phyloP scores from a whole-genome alignment of 2,113 vertebrate species.

The Myxocyprinus asiaticus region DNA sequence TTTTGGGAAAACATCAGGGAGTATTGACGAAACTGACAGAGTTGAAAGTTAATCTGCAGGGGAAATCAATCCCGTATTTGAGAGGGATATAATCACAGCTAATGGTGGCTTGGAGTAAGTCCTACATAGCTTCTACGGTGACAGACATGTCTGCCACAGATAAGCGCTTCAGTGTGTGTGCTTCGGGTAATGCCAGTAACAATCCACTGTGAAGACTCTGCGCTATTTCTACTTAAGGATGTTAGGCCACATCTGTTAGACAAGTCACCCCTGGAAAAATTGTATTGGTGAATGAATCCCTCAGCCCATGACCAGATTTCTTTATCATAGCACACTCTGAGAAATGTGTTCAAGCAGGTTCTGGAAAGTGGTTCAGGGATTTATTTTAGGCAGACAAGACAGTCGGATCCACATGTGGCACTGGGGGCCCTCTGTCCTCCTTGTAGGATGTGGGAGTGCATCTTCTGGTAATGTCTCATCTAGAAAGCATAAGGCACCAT shows the following conservation, averaged over 20 bases:
- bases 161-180: slow-evolving; percentile 43
- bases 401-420: not conserved
- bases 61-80: not conserved
- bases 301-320: slow-evolving; percentile 12
- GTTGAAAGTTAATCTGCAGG: not conserved
- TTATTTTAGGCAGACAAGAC: not conserved
- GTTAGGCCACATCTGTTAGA: slow-evolving; percentile 29
- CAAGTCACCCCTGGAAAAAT: slow-evolving; percentile 34
- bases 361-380: slow-evolving; percentile 16
- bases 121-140: slow-evolving; percentile 11
- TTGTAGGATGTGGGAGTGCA: not conserved
- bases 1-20: too few species aligned
- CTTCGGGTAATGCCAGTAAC: slow-evolving; percentile 38
- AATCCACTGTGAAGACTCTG: slow-evolving; percentile 40
- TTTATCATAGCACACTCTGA: slow-evolving; percentile 36
- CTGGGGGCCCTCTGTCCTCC: not conserved
- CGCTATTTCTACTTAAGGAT: slow-evolving; percentile 38
- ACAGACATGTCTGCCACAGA: slow-evolving; percentile 38
- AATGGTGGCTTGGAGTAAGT: slow-evolving; percentile 20
- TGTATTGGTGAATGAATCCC: slow-evolving; percentile 1
- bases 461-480: slow-evolving; percentile 32
- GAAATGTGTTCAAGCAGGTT: slow-evolving; percentile 18
- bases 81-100: slow-evolving; percentile 19
- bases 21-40: too few species aligned
- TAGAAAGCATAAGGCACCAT: slow-evolving; percentile 20